Percentiles rank a stretch among this genome's conserved stretches.
Evolutionary conservation across 2,888 invertebrate genomes (phyloP).

Genomic region (Parnassius mnemosyne): DNA sequence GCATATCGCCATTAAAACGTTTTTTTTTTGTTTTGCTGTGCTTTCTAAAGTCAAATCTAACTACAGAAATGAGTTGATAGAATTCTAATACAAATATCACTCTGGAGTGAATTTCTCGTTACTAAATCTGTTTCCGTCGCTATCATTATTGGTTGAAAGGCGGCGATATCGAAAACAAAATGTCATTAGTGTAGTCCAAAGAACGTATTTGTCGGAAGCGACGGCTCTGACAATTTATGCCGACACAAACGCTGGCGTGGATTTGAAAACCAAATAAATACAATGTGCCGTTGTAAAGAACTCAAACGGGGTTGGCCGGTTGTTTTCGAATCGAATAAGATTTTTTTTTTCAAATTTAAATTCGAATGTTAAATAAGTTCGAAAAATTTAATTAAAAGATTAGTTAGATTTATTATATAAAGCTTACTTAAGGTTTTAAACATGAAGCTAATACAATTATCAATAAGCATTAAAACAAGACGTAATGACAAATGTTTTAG

Average conservation of each 20-base stretch:
- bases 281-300: constrained; percentile 46
- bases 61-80: too few relatives aligned
- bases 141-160: constrained; percentile 22
- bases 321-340: constrained; percentile 9
- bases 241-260: constrained; percentile 55
- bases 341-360: constrained; percentile 10
- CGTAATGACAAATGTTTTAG: too few relatives aligned
- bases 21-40: too few relatives aligned
- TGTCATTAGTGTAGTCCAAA: constrained; percentile 54
- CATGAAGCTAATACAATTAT: too few relatives aligned
- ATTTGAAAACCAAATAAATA: constrained; percentile 65
- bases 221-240: constrained; percentile 63
- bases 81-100: constrained; percentile 3
- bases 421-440: too few relatives aligned
- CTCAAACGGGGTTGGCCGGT: constrained; percentile 28
- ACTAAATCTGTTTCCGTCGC: constrained; percentile 28
- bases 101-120: constrained; percentile 24
- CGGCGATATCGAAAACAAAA: constrained; percentile 51
- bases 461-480: too few relatives aligned
- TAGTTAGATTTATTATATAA: too few relatives aligned
- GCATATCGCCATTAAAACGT: too few relatives aligned
- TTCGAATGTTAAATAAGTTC: background rate
- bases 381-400: too few relatives aligned
- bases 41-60: too few relatives aligned
- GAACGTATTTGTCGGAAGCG: constrained; percentile 66